phyloP scores from a whole-genome alignment of 2,113 vertebrate species.

The Recurvirostra avosetta region DNA sequence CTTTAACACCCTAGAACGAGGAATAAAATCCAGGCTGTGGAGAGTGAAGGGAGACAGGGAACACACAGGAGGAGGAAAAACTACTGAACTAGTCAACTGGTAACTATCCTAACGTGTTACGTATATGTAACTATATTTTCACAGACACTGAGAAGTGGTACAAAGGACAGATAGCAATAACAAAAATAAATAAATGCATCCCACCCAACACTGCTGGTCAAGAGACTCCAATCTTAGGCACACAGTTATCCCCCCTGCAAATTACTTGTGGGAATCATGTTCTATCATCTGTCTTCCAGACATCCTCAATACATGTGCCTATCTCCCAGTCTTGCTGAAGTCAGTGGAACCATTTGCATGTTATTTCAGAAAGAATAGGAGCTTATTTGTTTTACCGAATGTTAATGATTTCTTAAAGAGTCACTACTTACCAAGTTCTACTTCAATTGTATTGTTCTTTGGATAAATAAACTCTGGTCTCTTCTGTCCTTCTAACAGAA shows the following conservation, averaged over 20 bases:
- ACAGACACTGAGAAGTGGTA: not conserved
- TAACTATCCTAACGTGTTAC: not conserved
- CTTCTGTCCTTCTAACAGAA: conserved; percentile 29
- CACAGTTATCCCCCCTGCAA: not conserved
- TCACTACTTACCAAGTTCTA: conserved; percentile 76
- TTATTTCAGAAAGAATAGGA: not conserved
- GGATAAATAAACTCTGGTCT: conserved; percentile 78
- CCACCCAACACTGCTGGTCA: not conserved
- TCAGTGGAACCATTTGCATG: not conserved
- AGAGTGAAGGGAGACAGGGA: not conserved
- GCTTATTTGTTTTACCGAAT: not conserved
- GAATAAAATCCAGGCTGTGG: not conserved
- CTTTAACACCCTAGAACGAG: not conserved
- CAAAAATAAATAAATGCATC: not conserved
- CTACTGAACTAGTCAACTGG: not conserved
- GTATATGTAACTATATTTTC: not conserved
- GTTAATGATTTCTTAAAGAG: not conserved
- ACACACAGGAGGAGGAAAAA: not conserved
- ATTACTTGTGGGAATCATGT: not conserved
- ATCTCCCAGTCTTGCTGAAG: not conserved
- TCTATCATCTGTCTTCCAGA: not conserved
- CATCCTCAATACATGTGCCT: not conserved
- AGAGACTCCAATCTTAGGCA: not conserved
- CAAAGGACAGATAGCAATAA: not conserved
- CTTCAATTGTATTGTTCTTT: conserved; percentile 71